Conservation (phyloP, 2,797 vertebrate species). For the Tiaroga cobitis region DNA sequence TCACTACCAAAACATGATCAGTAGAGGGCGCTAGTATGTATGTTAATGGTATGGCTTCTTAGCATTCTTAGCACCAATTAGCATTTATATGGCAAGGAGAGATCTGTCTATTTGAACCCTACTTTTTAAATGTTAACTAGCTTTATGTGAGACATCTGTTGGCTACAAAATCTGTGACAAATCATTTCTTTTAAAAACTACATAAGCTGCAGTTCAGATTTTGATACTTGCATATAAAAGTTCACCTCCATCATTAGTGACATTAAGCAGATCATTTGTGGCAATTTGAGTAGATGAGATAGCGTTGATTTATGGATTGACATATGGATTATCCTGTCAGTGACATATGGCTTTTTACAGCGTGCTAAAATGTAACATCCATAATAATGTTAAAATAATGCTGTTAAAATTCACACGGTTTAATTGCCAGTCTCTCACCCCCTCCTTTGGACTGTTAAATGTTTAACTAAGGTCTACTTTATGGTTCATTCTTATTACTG, state of each 20-base stretch:
- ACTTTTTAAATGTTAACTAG: constrained; percentile 56
- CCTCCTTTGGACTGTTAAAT: neutral
- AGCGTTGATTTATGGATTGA: neutral
- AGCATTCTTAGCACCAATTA: constrained; percentile 34
- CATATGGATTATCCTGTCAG: neutral
- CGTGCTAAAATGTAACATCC: neutral
- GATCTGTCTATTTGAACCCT: constrained; percentile 57
- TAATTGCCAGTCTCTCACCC: neutral
- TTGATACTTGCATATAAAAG: neutral
- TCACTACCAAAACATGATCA: constrained; percentile 46
- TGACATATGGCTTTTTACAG: neutral
- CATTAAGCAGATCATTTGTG: neutral
- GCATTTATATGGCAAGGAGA: constrained; percentile 54
- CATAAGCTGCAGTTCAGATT: neutral
- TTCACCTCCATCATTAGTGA: neutral
- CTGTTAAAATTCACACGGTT: neutral
- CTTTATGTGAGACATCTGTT: neutral
- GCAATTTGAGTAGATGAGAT: neutral
- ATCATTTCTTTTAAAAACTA: constrained; percentile 42
- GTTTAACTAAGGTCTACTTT: neutral
- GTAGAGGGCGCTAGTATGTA: constrained; percentile 58
- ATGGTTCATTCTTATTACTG: neutral
- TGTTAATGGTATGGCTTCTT: constrained; percentile 42
- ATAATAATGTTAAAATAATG: neutral
- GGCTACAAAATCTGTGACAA: constrained; percentile 41